Percentiles rank a stretch among this genome's conserved stretches.
Evolutionary conservation across 2,888 invertebrate genomes (phyloP).

Genomic region (Troilus luridus): DNA sequence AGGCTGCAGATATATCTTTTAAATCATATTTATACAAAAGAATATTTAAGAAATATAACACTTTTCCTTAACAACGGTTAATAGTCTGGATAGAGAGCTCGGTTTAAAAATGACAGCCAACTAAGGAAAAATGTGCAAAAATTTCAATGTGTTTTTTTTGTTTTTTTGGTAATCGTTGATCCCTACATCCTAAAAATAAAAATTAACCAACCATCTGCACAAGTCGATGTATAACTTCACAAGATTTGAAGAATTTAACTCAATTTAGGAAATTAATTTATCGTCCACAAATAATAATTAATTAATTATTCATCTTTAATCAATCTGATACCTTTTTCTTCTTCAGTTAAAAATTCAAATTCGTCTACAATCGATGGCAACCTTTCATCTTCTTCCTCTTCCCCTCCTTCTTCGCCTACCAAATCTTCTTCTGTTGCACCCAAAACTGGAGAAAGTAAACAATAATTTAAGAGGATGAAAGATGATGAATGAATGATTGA

Average conservation of each 20-base stretch:
- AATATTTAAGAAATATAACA: too few relatives aligned
- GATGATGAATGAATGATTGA: not conserved
- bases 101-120: too few relatives aligned
- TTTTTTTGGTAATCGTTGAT: too few relatives aligned
- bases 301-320: not conserved
- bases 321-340: not conserved
- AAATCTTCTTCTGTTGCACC: not conserved
- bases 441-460: not conserved
- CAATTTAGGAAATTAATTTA: not conserved
- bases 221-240: not conserved
- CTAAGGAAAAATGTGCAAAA: too few relatives aligned
- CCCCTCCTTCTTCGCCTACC: constrained; percentile 62
- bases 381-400: not conserved
- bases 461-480: not conserved
- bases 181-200: too few relatives aligned
- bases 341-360: constrained; percentile 50
- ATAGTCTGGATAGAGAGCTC: too few relatives aligned
- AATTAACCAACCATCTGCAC: too few relatives aligned
- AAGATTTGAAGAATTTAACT: not conserved
- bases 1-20: too few relatives aligned
- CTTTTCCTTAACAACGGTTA: too few relatives aligned
- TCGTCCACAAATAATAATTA: not conserved
- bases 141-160: too few relatives aligned
- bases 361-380: not conserved
- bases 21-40: too few relatives aligned